Evolutionary conservation across 2,888 invertebrate species (phyloP).

Genomic region (Agonopterix alstromeriana): DNA sequence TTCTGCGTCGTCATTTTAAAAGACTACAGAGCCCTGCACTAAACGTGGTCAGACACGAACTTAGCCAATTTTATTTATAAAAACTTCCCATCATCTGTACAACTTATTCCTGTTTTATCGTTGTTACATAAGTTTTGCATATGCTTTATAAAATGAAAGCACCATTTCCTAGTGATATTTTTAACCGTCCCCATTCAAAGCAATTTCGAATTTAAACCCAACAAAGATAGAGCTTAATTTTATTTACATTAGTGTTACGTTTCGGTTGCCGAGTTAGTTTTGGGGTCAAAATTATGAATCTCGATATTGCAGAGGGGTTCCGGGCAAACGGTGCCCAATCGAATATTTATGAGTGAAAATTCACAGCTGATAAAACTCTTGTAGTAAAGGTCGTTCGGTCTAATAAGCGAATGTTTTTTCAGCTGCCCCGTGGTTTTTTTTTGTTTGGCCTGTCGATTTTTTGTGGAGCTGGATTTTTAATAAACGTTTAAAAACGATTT

Average conservation of each 20-base stretch:
- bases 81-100: too few relatives aligned
- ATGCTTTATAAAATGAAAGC: too few relatives aligned
- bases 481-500: too few relatives aligned
- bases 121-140: too few relatives aligned
- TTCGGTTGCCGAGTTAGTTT: slow-evolving; percentile 37
- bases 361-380: slow-evolving; percentile 63
- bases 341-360: slow-evolving; percentile 70
- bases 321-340: slow-evolving; percentile 37
- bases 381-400: slow-evolving; percentile 22
- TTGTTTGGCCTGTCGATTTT: not conserved
- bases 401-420: slow-evolving; percentile 41
- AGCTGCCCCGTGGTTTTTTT: not conserved
- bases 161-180: too few relatives aligned
- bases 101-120: too few relatives aligned
- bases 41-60: too few relatives aligned
- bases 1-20: too few relatives aligned
- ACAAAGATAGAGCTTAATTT: not conserved
- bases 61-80: too few relatives aligned
- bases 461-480: not conserved
- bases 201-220: too few relatives aligned
- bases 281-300: slow-evolving; percentile 61
- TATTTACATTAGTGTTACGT: slow-evolving; percentile 28
- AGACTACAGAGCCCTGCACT: too few relatives aligned
- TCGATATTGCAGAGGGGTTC: slow-evolving; percentile 50
- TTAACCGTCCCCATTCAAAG: too few relatives aligned